Evolutionary conservation across 2,797 vertebrate species (phyloP).

Genomic region (Anniella stebbinsi): DNA sequence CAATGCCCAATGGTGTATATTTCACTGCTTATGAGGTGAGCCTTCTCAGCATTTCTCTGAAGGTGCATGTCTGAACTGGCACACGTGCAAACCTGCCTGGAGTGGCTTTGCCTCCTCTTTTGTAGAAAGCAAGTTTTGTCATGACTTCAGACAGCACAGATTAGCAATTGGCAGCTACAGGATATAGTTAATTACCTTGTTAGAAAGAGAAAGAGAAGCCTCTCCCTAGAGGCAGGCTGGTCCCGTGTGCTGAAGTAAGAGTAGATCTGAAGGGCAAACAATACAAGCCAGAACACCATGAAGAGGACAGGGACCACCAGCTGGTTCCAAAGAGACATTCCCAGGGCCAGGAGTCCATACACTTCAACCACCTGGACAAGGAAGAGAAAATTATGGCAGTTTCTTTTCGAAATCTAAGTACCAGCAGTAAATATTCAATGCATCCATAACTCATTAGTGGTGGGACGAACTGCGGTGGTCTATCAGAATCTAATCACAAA

Average conservation of each 20-base stretch:
- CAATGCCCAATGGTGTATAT: too few species aligned
- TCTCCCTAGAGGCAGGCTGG: constrained; percentile 95
- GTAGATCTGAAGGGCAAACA: constrained; percentile 98
- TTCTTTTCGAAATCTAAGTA: neutral
- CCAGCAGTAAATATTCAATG: neutral
- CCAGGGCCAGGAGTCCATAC: constrained; percentile 94
- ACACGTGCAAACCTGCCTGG: neutral
- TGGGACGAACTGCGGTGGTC: neutral
- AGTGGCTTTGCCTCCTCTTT: neutral
- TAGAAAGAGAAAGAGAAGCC: constrained; percentile 96
- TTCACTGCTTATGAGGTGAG: neutral
- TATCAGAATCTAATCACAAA: neutral
- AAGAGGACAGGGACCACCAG: constrained; percentile 97
- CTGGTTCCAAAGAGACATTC: constrained; percentile 99
- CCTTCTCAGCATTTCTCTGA: neutral
- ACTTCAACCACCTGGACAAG: constrained; percentile 93
- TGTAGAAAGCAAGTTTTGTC: neutral
- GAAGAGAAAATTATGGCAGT: constrained; percentile 30
- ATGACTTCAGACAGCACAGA: too few species aligned
- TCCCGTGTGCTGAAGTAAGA: constrained; percentile 97
- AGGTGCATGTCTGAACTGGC: neutral
- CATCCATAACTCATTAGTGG: neutral
- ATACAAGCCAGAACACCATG: constrained; percentile 98
- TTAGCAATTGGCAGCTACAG: neutral
- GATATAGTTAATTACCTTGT: constrained; percentile 86